A percentile compares a stretch with the other conserved stretches of the same genome.
Conservation (phyloP, 2,113 vertebrate species). For the Myiopsitta monachus region DNA sequence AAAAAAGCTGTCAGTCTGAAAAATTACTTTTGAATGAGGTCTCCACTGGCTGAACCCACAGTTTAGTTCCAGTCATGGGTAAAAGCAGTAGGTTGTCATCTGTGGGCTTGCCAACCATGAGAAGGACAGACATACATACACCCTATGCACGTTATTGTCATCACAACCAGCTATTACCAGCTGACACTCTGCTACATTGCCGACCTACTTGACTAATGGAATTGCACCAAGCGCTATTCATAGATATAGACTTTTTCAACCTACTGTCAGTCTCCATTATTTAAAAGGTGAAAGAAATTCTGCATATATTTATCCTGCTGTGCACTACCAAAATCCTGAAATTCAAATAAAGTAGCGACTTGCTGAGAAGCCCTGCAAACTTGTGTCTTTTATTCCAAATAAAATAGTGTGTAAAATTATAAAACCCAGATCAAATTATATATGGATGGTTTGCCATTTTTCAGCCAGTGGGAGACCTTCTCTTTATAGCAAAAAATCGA, state of each 20-base stretch:
- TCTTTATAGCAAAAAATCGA: not conserved
- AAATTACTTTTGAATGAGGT: not conserved
- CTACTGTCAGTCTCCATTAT: not conserved
- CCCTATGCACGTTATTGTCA: rapidly evolving
- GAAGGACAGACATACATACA: not conserved
- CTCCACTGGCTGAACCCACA: not conserved
- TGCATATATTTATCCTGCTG: not conserved
- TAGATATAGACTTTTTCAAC: not conserved
- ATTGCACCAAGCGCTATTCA: not conserved
- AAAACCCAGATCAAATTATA: constrained; percentile 32
- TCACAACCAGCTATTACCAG: not conserved
- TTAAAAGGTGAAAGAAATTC: not conserved
- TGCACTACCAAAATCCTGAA: constrained; percentile 14
- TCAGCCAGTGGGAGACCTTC: constrained; percentile 16
- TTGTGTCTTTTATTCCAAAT: not conserved
- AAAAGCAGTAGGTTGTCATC: not conserved
- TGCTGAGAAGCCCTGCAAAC: not conserved
- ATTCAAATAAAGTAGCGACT: not conserved
- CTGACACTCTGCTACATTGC: not conserved
- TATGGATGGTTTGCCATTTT: not conserved
- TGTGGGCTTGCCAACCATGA: not conserved
- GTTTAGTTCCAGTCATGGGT: not conserved
- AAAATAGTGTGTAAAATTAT: constrained; percentile 28
- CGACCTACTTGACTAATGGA: not conserved
- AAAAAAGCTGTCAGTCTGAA: not conserved